Percentiles rank a stretch among this genome's conserved stretches.
Conservation (phyloP, 2,797 vertebrate genomes). For the Mus caroli region DNA sequence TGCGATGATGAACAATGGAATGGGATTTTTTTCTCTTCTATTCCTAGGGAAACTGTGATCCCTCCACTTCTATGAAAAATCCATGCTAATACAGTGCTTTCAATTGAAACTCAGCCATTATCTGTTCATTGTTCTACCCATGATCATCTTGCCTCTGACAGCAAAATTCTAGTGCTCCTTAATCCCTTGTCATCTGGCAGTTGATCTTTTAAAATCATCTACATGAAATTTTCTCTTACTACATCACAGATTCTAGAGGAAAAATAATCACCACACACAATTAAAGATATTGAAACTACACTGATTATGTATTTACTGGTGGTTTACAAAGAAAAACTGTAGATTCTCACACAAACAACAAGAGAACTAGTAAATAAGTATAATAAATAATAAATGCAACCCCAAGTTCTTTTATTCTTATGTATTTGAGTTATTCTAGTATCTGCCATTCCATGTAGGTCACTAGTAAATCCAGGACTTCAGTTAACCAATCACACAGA, state of each 20-base stretch:
- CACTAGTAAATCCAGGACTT: neutral
- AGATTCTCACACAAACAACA: neutral
- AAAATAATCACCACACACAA: neutral
- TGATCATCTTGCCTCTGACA: neutral
- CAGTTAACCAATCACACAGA: neutral
- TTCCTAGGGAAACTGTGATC: neutral
- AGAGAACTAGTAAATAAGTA: neutral
- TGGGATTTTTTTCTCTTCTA: neutral
- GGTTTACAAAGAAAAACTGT: neutral
- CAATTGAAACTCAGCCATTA: neutral
- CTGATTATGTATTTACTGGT: neutral
- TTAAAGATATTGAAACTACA: neutral
- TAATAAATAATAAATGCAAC: neutral
- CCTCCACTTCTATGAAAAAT: neutral
- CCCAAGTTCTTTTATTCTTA: neutral
- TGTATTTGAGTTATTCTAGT: neutral
- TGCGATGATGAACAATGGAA: neutral
- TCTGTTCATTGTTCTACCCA: neutral
- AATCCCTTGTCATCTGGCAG: neutral
- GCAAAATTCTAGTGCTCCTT: neutral
- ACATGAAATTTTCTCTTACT: neutral
- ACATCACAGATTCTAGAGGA: neutral
- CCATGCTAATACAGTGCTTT: neutral
- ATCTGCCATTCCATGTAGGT: neutral
- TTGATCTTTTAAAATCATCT: slow-evolving; percentile 6